These are phyloP conservation scores for Pyrochroa serraticornis DNA, from an alignment of 2,888 invertebrate species.

Conservation along the genomic window DNA sequence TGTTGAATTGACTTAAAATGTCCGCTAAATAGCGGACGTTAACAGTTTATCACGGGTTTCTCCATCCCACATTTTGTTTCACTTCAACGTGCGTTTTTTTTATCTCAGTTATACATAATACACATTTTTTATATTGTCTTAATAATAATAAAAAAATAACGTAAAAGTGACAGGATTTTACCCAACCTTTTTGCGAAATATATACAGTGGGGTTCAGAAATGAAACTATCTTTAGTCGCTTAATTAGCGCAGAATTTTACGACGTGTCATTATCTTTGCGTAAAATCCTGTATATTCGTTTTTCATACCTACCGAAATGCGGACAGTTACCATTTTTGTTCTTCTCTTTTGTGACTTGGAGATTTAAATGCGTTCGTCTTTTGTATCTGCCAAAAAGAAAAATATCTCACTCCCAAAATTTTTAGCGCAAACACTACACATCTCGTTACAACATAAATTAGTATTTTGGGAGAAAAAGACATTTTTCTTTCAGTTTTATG, in stretches of 20 bases:
- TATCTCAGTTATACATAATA: constrained; percentile 1
- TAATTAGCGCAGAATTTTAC: not conserved
- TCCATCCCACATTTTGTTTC: too few species aligned
- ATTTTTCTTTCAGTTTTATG: constrained; percentile 57
- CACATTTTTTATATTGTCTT: constrained; percentile 31
- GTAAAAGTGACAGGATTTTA: constrained; percentile 17
- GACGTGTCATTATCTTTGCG: constrained; percentile 6
- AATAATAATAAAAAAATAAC: constrained; percentile 23
- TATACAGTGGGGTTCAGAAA: not conserved
- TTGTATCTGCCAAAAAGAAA: constrained; percentile 73
- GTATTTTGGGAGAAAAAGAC: constrained; percentile 54
- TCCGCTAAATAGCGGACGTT: constrained; percentile 21
- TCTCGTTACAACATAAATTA: constrained; percentile 60
- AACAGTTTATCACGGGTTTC: constrained; percentile 12
- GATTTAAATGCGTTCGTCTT: constrained; percentile 72
- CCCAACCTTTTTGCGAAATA: constrained; percentile 1
- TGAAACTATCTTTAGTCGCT: too few species aligned
- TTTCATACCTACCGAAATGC: constrained; percentile 32
- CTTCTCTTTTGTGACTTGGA: constrained; percentile 18
- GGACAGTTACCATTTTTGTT: constrained; percentile 20
- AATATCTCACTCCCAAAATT: constrained; percentile 62
- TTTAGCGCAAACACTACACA: constrained; percentile 38
- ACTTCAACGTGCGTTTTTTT: too few species aligned
- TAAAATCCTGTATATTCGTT: constrained; percentile 13
- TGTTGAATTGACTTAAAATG: constrained; percentile 48